Conservation (phyloP, 2,113 vertebrate species). For the Cnemophilus loriae region DNA sequence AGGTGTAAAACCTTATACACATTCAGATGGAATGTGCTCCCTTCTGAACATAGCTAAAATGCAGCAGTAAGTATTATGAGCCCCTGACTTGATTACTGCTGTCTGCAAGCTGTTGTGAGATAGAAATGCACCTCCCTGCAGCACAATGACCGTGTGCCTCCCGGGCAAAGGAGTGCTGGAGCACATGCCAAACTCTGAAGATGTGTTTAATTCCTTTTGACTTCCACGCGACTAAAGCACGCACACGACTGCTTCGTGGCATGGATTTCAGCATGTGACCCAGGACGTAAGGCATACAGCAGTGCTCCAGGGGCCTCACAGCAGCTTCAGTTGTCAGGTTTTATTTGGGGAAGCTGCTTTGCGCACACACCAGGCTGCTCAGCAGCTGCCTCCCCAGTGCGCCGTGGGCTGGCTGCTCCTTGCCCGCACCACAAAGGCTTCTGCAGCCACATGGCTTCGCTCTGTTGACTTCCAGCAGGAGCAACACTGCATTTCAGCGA, state of each 20-base stretch:
- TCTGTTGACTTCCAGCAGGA: neutral
- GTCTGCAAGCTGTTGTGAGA: neutral
- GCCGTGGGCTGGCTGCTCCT: neutral
- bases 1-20: neutral
- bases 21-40: neutral
- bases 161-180: neutral
- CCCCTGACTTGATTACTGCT: neutral
- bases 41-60: neutral
- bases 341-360: neutral
- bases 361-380: neutral
- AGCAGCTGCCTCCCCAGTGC: neutral
- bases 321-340: neutral
- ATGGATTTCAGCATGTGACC: neutral
- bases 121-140: neutral
- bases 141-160: neutral
- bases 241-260: neutral
- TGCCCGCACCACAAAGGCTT: neutral
- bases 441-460: neutral
- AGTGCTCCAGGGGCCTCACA: neutral
- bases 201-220: neutral
- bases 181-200: neutral
- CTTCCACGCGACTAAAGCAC: neutral
- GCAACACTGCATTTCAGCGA: neutral
- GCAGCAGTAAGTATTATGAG: neutral
- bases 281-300: accelerated